Evolutionary conservation across 1,140 invertebrate genomes (phyloP).

Genomic region (Trialeurodes vaporariorum): DNA sequence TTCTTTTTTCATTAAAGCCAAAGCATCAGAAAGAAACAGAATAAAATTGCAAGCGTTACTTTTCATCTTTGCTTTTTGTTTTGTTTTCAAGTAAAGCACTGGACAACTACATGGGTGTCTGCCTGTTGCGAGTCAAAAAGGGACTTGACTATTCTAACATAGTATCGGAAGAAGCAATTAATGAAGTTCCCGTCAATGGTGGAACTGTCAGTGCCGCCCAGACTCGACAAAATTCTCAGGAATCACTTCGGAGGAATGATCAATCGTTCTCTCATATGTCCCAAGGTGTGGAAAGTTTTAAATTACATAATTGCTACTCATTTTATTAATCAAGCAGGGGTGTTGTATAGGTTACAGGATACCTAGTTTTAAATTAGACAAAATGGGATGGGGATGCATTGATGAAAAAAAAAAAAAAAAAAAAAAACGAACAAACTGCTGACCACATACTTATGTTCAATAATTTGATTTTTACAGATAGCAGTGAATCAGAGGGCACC

Average conservation of each 20-base stretch:
- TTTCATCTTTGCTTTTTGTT: conserved; percentile 6
- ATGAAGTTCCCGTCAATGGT: not conserved
- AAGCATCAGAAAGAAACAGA: too few relatives aligned
- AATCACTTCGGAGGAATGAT: not conserved
- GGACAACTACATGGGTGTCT: conserved; percentile 83
- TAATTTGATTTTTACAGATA: not conserved
- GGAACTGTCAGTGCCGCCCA: not conserved
- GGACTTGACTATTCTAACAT: conserved; percentile 56
- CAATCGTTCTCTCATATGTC: conserved; percentile 49
- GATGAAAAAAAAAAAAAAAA: too few relatives aligned
- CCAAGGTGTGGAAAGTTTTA: too few relatives aligned
- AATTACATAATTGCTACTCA: too few relatives aligned
- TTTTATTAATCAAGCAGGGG: too few relatives aligned
- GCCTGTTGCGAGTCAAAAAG: conserved; percentile 67
- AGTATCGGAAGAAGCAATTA: not conserved
- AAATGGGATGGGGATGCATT: too few relatives aligned
- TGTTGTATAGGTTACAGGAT: too few relatives aligned
- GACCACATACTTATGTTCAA: too few relatives aligned
- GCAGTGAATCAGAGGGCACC: not conserved
- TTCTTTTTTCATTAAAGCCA: not conserved
- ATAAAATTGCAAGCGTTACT: too few relatives aligned
- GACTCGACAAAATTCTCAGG: not conserved
- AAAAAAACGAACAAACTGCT: too few relatives aligned
- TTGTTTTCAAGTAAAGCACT: conserved; percentile 65
- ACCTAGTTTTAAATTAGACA: too few relatives aligned